Percentiles rank a stretch among this genome's conserved stretches.
Evolutionary conservation across 64 coral and sea anemone genomes (phyloP).

Genomic region (Actinia tenebrosa): DNA sequence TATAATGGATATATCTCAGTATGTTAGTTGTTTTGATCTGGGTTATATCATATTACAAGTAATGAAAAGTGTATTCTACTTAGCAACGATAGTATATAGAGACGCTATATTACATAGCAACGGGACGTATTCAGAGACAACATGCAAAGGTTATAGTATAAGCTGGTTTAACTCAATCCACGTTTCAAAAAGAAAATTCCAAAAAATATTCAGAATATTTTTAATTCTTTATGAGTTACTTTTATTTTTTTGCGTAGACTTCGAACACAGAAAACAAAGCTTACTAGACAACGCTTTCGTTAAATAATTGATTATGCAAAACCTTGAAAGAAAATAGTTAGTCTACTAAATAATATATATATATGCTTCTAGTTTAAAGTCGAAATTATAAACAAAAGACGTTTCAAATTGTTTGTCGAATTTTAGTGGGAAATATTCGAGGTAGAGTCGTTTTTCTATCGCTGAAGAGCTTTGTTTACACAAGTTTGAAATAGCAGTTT

Average conservation of each 20-base stretch:
- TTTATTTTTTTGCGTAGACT: neutral
- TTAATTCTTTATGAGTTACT: neutral
- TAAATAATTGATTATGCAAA: neutral
- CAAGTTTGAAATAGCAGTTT: conserved; percentile 2
- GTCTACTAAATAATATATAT: neutral
- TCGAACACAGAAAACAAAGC: neutral
- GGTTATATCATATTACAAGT: neutral
- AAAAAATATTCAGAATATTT: neutral
- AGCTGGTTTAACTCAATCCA: neutral
- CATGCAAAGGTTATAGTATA: neutral
- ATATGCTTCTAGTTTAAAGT: neutral
- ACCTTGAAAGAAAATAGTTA: neutral
- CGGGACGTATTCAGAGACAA: neutral
- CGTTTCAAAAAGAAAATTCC: neutral
- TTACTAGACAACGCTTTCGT: neutral
- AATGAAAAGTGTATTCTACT: neutral
- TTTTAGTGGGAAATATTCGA: neutral
- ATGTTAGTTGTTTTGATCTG: neutral
- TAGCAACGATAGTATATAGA: neutral
- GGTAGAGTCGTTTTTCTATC: neutral
- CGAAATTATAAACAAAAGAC: neutral
- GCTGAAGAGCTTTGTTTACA: conserved; percentile 10
- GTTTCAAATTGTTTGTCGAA: neutral
- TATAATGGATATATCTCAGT: neutral
- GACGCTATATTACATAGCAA: neutral